A percentile compares a stretch with the other conserved stretches of the same genome.
Evolutionary conservation across 2,797 vertebrate genomes (phyloP).

Genomic region (Sciaenops ocellatus): DNA sequence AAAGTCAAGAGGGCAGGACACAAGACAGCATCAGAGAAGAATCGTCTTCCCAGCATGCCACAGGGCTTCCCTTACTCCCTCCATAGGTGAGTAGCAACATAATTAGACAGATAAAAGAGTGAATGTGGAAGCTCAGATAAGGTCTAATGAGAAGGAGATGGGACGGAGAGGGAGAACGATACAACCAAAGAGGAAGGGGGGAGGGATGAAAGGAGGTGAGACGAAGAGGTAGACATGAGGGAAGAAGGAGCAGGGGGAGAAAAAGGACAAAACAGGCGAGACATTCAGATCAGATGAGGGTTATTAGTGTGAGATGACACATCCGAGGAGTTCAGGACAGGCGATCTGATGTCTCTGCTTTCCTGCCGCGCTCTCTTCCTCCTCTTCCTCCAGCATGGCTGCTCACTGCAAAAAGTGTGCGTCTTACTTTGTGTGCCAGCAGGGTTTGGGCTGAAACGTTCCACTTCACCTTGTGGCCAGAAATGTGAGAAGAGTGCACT

Average conservation of each 20-base stretch:
- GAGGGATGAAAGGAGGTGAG: conserved; percentile 29
- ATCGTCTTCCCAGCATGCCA: conserved; percentile 71
- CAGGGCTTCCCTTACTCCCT: conserved; percentile 68
- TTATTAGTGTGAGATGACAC: conserved; percentile 74
- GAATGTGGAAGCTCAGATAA: conserved; percentile 83
- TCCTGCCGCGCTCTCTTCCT: not conserved
- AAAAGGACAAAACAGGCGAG: conserved; percentile 35
- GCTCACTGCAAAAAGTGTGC: conserved; percentile 39
- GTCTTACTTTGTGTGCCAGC: not conserved
- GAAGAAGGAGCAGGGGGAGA: conserved; percentile 27
- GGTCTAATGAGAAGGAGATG: conserved; percentile 81
- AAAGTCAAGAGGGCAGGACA: conserved; percentile 74
- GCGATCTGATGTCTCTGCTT: conserved; percentile 43
- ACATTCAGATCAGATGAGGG: conserved; percentile 67
- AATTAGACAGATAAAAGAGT: conserved; percentile 87
- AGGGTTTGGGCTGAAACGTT: not conserved
- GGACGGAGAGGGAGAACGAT: conserved; percentile 37
- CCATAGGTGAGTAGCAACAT: conserved; percentile 84
- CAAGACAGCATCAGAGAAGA: conserved; percentile 49
- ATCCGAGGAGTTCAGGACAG: conserved; percentile 56
- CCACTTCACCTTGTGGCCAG: not conserved
- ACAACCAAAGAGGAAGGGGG: not conserved
- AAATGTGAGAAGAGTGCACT: not conserved
- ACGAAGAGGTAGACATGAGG: conserved; percentile 13
- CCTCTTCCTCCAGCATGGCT: conserved; percentile 3